phyloP scores from a whole-genome alignment of 2,888 invertebrate genomes.

The Pachycephus smyrnensis region DNA sequence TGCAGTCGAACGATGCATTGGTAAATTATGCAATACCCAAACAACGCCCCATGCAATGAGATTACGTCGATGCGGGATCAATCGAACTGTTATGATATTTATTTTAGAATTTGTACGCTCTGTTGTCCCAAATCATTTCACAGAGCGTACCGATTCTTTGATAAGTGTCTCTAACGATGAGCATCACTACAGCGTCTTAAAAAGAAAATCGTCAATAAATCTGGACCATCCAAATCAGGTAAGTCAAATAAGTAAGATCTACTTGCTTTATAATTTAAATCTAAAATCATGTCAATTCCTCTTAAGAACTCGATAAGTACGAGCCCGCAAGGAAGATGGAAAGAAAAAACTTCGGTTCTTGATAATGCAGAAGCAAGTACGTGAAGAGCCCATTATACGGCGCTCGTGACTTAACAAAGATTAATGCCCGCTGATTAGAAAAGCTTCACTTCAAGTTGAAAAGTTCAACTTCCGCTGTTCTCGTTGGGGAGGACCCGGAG shows the following conservation, averaged over 20 bases:
- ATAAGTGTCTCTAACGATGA: slow-evolving; percentile 62
- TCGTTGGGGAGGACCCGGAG: background rate
- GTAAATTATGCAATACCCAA: background rate
- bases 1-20: background rate
- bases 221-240: background rate
- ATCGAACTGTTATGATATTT: slow-evolving; percentile 60
- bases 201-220: background rate
- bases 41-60: background rate
- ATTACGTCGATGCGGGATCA: background rate
- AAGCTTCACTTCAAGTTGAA: slow-evolving; percentile 18
- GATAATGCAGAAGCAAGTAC: background rate
- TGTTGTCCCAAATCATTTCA: slow-evolving; percentile 68
- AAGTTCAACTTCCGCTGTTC: slow-evolving; percentile 14
- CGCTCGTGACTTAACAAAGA: slow-evolving; percentile 24
- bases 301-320: background rate
- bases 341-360: background rate
- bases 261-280: background rate
- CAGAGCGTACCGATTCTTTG: slow-evolving; percentile 70
- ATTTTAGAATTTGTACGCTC: slow-evolving; percentile 71
- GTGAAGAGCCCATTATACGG: background rate
- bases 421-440: slow-evolving; percentile 29
- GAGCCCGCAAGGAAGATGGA: background rate
- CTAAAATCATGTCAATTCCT: background rate
- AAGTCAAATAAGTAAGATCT: background rate
- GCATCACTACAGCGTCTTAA: slow-evolving; percentile 26